A percentile compares a stretch with the other conserved stretches of the same genome.
Evolutionary conservation across 2,888 invertebrate species (phyloP).

Genomic region (Stramonita haemastoma): DNA sequence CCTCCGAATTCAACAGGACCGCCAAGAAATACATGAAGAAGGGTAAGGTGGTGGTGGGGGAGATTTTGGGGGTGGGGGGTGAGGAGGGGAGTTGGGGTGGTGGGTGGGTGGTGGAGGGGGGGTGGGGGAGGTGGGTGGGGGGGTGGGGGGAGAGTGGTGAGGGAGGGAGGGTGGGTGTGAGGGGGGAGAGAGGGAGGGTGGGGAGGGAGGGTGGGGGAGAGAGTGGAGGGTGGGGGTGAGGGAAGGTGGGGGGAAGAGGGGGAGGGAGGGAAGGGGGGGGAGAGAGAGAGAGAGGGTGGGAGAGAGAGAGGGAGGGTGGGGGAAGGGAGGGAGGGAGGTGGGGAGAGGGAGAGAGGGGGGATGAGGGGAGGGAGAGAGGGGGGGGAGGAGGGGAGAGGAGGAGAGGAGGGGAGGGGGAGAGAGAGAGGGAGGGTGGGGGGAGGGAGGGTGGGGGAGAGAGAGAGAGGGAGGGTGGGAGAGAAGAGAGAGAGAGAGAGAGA

Average conservation of each 20-base stretch:
- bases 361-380: too few relatives aligned
- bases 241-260: too few relatives aligned
- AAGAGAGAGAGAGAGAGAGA: neutral
- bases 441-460: too few relatives aligned
- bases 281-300: too few relatives aligned
- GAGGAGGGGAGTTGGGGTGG: neutral
- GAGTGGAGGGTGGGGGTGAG: neutral
- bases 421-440: neutral
- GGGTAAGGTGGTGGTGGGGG: slow-evolving; percentile 47
- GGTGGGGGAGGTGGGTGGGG: neutral
- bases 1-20: slow-evolving; percentile 82
- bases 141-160: neutral
- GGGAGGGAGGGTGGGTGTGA: too few relatives aligned
- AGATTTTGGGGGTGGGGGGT: too few relatives aligned
- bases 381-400: too few relatives aligned
- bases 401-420: too few relatives aligned
- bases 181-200: neutral
- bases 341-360: too few relatives aligned
- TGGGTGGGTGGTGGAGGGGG: neutral
- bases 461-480: too few relatives aligned
- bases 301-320: too few relatives aligned
- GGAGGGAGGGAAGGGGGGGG: too few relatives aligned
- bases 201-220: neutral
- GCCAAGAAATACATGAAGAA: slow-evolving; percentile 64
- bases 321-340: neutral